phyloP scores from a whole-genome alignment of 2,113 vertebrate genomes.

The Guaruba guarouba region DNA sequence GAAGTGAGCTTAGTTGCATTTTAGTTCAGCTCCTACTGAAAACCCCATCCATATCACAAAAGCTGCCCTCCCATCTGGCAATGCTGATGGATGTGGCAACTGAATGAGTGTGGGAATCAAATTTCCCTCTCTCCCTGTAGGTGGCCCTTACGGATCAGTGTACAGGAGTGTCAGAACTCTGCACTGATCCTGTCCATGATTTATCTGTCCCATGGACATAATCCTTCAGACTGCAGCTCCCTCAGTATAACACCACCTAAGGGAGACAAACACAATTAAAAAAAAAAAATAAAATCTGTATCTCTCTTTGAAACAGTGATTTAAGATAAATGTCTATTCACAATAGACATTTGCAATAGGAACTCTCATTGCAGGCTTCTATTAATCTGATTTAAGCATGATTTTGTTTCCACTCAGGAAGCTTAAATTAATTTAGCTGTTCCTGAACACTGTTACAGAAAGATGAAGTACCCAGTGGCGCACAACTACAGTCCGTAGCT shows the following conservation, averaged over 20 bases:
- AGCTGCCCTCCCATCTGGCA: neutral
- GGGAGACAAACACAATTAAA: neutral
- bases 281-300: neutral
- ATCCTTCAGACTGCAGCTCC: neutral
- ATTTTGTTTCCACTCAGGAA: slow-evolving; percentile 57
- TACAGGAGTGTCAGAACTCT: accelerated
- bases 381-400: slow-evolving; percentile 51
- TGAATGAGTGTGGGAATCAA: neutral
- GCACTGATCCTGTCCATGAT: neutral
- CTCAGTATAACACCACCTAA: neutral
- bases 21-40: neutral
- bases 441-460: slow-evolving; percentile 42
- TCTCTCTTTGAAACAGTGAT: slow-evolving; percentile 4
- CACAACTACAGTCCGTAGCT: neutral
- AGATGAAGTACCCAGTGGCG: slow-evolving; percentile 6
- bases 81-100: neutral
- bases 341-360: neutral
- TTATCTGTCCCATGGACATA: neutral
- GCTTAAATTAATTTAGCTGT: slow-evolving; percentile 54
- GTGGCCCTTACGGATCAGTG: neutral
- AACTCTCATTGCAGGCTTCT: slow-evolving; percentile 40
- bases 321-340: neutral
- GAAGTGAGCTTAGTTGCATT: neutral
- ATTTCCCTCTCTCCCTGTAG: neutral
- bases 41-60: neutral